Base-by-base conservation (phyloP, 1,140 invertebrate species). In the Chelonus insularis region DNA sequence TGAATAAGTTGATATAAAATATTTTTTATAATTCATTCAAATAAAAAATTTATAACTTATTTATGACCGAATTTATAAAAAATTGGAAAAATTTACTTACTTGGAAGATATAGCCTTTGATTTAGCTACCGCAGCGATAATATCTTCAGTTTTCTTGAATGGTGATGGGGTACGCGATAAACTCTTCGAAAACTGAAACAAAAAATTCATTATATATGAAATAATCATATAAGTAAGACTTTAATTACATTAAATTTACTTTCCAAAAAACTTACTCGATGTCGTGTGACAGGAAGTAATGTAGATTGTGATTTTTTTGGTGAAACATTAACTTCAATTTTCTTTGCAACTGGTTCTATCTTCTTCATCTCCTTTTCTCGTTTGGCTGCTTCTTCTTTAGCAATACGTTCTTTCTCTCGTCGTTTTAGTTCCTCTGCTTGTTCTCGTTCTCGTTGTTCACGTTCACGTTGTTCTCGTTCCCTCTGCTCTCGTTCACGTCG, bases 101-200 rank as follows among this genome's bases (percentile, higher is more conserved):
- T 77, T 79, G n/a, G 68, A 55, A 29, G 68, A 64, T 48, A 74
- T 72, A 18, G 58, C 51, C 63, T 78, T 79, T 21, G 75, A 20
- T 71, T 81, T 81, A 62, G 41, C 12, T 16, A 14, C 41, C 14
- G 74, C 76, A 32, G 78, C 80, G 60, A 85, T 81, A n/a, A 88
- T 85, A 73, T 91, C 89, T 66, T 90, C 86, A 48, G 88, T 87
- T 77, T 91, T 89, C 58, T 91, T 86, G 76, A 91, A 91, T 45
- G 90, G 90, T 16, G 90, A 91, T 16, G 90, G 90, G 1, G 90
- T 91, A 61, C 90, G 84, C 6, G 90, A 91, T 14, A 91, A 80
- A 69, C 90, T 91, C 76, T 84, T 85, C 16, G 86, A 88, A 71
- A 86, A 89, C 77, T 80, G 12, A n/a, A 68, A 41, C 9, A 25